A percentile compares a stretch with the other conserved stretches of the same genome.
phyloP scores from a whole-genome alignment of 2,888 invertebrate species.

The Agonopterix arenella region DNA sequence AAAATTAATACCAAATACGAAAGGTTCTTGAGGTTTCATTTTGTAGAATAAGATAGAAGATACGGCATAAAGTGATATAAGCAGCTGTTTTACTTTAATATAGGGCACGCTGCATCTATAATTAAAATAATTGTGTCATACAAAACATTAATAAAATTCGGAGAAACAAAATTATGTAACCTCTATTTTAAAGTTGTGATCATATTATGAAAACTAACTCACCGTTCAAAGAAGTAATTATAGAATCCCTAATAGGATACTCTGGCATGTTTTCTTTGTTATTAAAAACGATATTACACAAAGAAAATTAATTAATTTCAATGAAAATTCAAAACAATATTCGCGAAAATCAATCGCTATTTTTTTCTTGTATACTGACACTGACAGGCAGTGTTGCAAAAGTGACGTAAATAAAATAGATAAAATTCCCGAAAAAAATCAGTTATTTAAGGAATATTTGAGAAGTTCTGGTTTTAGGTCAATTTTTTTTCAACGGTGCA shows the following conservation, averaged over 20 bases:
- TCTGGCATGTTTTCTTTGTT: slow-evolving; percentile 46
- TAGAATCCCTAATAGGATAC: slow-evolving; percentile 51
- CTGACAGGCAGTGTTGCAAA: too few species aligned
- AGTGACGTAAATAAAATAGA: too few species aligned
- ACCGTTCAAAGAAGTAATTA: slow-evolving; percentile 60
- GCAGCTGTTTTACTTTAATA: slow-evolving; percentile 21
- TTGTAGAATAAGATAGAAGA: slow-evolving; percentile 2
- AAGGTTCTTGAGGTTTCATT: slow-evolving; percentile 34
- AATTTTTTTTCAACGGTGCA: too few species aligned
- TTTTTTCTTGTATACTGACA: not conserved
- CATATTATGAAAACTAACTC: slow-evolving; percentile 16
- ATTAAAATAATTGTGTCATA: slow-evolving; percentile 63
- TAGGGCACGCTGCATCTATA: slow-evolving; percentile 57
- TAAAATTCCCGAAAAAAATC: too few species aligned
- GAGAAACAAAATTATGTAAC: slow-evolving; percentile 62
- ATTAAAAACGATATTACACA: not conserved
- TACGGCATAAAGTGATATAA: slow-evolving; percentile 1
- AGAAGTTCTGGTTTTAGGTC: too few species aligned
- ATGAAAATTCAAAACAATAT: slow-evolving; percentile 7
- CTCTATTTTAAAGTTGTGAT: slow-evolving; percentile 11
- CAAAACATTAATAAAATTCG: slow-evolving; percentile 38
- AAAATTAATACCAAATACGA: slow-evolving; percentile 36
- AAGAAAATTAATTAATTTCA: slow-evolving; percentile 1
- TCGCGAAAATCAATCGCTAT: not conserved
- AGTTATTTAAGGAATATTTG: too few species aligned